Evolutionary conservation across 1,140 invertebrate genomes (phyloP).

Genomic region (Hirudo medicinalis): DNA sequence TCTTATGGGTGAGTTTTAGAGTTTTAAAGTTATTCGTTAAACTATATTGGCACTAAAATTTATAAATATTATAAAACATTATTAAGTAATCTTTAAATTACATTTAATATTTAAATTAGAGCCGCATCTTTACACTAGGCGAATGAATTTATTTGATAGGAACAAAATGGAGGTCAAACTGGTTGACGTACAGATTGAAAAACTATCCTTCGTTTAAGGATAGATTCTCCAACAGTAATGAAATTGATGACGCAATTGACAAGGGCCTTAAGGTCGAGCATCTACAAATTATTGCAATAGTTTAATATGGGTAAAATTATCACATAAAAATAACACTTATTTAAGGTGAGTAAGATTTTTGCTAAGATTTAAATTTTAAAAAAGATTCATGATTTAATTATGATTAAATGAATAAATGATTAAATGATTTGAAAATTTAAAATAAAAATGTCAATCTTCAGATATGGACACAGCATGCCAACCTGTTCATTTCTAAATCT

Average conservation of each 20-base stretch:
- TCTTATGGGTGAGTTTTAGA: too few species aligned
- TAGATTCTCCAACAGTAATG: neutral
- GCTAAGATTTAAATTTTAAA: too few species aligned
- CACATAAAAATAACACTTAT: neutral
- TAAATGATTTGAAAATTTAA: neutral
- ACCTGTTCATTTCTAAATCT: constrained; percentile 3
- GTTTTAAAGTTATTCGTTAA: too few species aligned
- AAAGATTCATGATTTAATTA: neutral
- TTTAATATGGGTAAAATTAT: neutral
- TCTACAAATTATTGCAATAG: neutral
- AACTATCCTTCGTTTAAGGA: neutral
- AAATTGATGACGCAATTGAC: neutral
- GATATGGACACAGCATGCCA: neutral
- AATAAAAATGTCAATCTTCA: neutral
- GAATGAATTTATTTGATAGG: neutral
- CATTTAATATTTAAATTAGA: too few species aligned
- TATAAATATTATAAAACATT: too few species aligned
- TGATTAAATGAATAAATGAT: neutral
- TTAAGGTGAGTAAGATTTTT: neutral
- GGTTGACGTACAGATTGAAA: neutral
- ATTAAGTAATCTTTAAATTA: neutral
- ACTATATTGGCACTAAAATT: neutral
- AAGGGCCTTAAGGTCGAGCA: neutral
- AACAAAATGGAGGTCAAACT: neutral
- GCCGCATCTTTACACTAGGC: neutral